Evolutionary conservation across 2,797 vertebrate species (phyloP).

Genomic region (Carapus acus): DNA sequence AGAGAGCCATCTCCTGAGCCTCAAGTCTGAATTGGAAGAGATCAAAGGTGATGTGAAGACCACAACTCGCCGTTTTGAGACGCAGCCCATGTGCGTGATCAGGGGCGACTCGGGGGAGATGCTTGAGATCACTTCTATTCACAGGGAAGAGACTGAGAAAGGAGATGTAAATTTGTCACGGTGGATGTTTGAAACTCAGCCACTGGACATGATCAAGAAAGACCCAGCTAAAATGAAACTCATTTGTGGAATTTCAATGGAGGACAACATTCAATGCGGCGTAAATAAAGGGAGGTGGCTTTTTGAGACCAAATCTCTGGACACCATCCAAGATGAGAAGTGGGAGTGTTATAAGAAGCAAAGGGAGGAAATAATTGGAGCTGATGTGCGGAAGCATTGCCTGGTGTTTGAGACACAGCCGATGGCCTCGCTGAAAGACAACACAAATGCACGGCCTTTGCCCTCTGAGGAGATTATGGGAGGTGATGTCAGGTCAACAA

Average conservation of each 20-base stretch:
- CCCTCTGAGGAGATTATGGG: conserved; percentile 79
- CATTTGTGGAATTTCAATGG: conserved; percentile 80
- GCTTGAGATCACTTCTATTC: conserved; percentile 81
- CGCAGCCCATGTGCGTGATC: conserved; percentile 80
- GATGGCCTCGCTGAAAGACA: conserved; percentile 81
- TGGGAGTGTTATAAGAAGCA: conserved; percentile 68
- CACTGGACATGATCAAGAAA: conserved; percentile 79
- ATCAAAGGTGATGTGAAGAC: conserved; percentile 82
- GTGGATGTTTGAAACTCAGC: conserved; percentile 84
- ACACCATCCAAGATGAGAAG: conserved; percentile 82
- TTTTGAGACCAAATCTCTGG: conserved; percentile 82
- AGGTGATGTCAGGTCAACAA: conserved; percentile 81
- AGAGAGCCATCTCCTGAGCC: conserved; percentile 76
- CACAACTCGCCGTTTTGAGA: conserved; percentile 83
- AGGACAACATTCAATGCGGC: conserved; percentile 73
- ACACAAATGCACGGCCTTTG: conserved; percentile 62
- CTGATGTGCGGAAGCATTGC: conserved; percentile 83
- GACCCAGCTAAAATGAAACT: conserved; percentile 78
- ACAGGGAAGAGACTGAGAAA: conserved; percentile 81
- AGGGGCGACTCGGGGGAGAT: conserved; percentile 82
- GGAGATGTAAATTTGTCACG: conserved; percentile 80
- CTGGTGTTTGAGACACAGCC: conserved; percentile 86
- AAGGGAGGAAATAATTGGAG: conserved; percentile 80
- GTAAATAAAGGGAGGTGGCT: conserved; percentile 80
- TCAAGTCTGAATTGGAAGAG: conserved; percentile 84